phyloP scores from a whole-genome alignment of 2,797 vertebrate species.

The Rachycentron canadum region DNA sequence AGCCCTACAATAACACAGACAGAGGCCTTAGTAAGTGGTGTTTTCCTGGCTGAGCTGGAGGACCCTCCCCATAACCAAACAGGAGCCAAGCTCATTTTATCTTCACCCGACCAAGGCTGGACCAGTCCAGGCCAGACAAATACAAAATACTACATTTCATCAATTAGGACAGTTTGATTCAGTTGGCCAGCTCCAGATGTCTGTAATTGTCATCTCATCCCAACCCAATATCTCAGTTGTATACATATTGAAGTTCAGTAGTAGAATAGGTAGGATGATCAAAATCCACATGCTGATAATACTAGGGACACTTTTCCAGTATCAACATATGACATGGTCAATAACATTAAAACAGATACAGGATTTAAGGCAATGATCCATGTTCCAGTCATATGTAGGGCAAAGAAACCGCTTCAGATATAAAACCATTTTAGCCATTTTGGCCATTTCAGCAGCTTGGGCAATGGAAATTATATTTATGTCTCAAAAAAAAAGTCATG shows the following conservation, averaged over 20 bases:
- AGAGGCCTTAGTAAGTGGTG: conserved; percentile 80
- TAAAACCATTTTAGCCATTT: neutral
- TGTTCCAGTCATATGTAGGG: neutral
- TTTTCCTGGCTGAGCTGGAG: conserved; percentile 74
- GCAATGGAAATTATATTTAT: neutral
- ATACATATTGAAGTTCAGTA: neutral
- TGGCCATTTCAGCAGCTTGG: too few relatives aligned
- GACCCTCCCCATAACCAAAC: conserved; percentile 82
- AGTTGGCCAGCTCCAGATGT: neutral
- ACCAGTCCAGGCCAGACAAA: conserved; percentile 48
- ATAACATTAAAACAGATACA: too few relatives aligned
- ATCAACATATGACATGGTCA: neutral
- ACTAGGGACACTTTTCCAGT: neutral
- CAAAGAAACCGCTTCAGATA: too few relatives aligned
- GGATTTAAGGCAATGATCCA: too few relatives aligned
- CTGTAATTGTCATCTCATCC: conserved; percentile 2
- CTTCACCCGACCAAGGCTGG: conserved; percentile 52
- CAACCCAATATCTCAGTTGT: neutral
- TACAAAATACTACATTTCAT: conserved; percentile 34
- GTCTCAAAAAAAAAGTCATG: neutral
- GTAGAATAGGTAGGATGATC: neutral
- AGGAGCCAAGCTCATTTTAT: conserved; percentile 77
- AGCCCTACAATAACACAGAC: conserved; percentile 82
- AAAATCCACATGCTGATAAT: neutral
- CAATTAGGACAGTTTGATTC: conserved; percentile 10